Evolutionary conservation across 1,140 invertebrate species (phyloP).

Genomic region (Zaprionus vittiger): DNA sequence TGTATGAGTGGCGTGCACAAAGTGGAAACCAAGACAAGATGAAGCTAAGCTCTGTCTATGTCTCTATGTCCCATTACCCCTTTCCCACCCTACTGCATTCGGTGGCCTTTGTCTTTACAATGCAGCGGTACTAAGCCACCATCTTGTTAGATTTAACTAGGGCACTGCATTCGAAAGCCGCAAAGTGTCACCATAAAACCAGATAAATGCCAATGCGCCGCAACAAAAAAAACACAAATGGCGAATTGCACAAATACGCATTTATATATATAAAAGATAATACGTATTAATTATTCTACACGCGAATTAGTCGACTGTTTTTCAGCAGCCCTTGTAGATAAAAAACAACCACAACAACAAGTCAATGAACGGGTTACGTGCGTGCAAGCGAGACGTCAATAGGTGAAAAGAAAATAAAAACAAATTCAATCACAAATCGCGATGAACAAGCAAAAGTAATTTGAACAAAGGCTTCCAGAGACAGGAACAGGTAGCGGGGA

Average conservation of each 20-base stretch:
- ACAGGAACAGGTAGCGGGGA: background rate
- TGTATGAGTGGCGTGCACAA: slow-evolving; percentile 5
- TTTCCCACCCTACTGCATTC: background rate
- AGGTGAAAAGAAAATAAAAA: slow-evolving; percentile 28
- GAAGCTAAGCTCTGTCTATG: background rate
- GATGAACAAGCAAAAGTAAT: slow-evolving; percentile 65
- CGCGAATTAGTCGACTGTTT: slow-evolving; percentile 22
- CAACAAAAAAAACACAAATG: background rate
- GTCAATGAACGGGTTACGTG: slow-evolving; percentile 58
- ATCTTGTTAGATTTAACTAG: slow-evolving; percentile 51
- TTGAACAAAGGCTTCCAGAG: slow-evolving; percentile 63
- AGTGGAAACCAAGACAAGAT: slow-evolving; percentile 15
- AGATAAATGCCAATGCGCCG: slow-evolving; percentile 42
- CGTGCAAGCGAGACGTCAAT: slow-evolving; percentile 50
- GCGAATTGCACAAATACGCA: background rate
- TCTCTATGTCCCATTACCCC: background rate
- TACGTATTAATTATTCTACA: slow-evolving; percentile 30
- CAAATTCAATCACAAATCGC: slow-evolving; percentile 71
- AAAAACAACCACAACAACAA: slow-evolving; percentile 33
- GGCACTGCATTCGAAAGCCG: slow-evolving; percentile 18
- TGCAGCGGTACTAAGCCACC: slow-evolving; percentile 50
- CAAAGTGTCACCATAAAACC: slow-evolving; percentile 32
- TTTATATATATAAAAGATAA: background rate
- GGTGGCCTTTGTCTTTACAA: slow-evolving; percentile 14
- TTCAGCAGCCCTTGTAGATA: slow-evolving; percentile 32